A percentile compares a stretch with the other conserved stretches of the same genome.
phyloP scores from a whole-genome alignment of 2,797 vertebrate genomes.

The Holocentrus rufus region DNA sequence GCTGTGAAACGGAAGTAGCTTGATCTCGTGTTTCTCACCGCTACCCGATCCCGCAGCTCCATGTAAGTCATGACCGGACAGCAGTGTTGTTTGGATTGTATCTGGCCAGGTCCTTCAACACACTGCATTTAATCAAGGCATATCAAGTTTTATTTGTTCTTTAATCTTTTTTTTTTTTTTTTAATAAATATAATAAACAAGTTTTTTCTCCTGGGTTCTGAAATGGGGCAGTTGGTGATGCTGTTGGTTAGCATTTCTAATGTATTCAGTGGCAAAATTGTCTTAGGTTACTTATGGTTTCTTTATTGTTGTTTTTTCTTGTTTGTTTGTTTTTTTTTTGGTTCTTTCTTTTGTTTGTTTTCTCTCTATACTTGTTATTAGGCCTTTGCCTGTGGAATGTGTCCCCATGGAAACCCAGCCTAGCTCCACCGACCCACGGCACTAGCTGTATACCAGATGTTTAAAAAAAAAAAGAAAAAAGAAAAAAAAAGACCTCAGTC shows the following conservation, averaged over 20 bases:
- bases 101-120: not conserved
- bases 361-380: slow-evolving; percentile 59
- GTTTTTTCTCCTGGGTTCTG: not conserved
- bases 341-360: slow-evolving; percentile 32
- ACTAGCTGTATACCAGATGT: slow-evolving; percentile 49
- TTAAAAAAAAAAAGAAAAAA: slow-evolving; percentile 45
- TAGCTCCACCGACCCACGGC: slow-evolving; percentile 57
- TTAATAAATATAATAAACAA: not conserved
- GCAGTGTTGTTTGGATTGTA: not conserved
- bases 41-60: slow-evolving; percentile 60
- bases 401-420: slow-evolving; percentile 71
- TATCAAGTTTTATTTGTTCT: not conserved
- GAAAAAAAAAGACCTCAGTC: slow-evolving; percentile 42
- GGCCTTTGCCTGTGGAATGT: slow-evolving; percentile 74
- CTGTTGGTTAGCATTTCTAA: not conserved
- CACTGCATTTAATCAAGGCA: not conserved
- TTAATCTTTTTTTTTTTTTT: not conserved
- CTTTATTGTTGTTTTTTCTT: slow-evolving; percentile 22
- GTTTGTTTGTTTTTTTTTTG: slow-evolving; percentile 29
- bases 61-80: slow-evolving; percentile 68
- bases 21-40: slow-evolving; percentile 18
- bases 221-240: not conserved
- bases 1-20: slow-evolving; percentile 78
- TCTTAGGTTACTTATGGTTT: slow-evolving; percentile 34
- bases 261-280: slow-evolving; percentile 11